These are phyloP conservation scores for Hoplias malabaricus DNA, from an alignment of 2,113 vertebrate species.

Conservation along the genomic window DNA sequence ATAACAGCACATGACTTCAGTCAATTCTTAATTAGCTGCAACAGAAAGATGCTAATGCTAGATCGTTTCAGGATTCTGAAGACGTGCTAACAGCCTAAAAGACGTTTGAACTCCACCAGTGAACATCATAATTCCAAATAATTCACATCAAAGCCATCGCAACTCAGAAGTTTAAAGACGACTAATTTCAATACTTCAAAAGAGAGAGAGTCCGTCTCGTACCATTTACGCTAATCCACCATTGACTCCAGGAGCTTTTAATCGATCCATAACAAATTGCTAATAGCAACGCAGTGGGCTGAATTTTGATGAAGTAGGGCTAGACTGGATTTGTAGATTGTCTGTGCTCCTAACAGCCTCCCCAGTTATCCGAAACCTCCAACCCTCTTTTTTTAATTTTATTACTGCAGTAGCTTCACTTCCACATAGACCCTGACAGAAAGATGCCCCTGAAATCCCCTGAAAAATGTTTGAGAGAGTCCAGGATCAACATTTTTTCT, in stretches of 20 bases:
- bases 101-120: neutral
- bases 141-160: neutral
- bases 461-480: constrained; percentile 45
- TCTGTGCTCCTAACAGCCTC: constrained; percentile 53
- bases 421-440: constrained; percentile 17
- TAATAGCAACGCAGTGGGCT: constrained; percentile 54
- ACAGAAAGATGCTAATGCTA: neutral
- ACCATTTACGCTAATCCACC: constrained; percentile 18
- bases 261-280: constrained; percentile 61
- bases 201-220: neutral
- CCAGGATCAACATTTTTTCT: constrained; percentile 55
- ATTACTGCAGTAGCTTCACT: constrained; percentile 53
- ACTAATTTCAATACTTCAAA: neutral
- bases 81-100: neutral
- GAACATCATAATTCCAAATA: neutral
- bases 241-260: constrained; percentile 41
- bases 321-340: constrained; percentile 57
- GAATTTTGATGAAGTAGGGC: constrained; percentile 56
- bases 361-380: constrained; percentile 57
- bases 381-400: no score
- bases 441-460: constrained; percentile 34
- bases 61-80: neutral
- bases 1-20: no score
- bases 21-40: neutral
- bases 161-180: neutral